These are phyloP conservation scores for Morus bassanus DNA, from an alignment of 2,797 vertebrate genomes.

Conservation along the genomic window DNA sequence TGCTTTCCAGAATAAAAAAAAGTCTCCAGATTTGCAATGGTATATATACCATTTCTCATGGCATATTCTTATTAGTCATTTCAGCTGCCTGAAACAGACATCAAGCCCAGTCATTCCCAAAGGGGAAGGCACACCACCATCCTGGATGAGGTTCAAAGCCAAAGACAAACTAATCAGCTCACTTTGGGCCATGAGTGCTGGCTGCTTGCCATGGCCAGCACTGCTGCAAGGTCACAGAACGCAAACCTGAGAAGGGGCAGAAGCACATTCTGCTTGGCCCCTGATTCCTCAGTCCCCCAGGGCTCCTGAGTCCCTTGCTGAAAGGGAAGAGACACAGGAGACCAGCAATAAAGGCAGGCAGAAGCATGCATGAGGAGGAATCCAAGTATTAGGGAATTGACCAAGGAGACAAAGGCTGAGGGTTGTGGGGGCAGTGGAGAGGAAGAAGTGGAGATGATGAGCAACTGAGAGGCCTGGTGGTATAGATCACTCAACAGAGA, in stretches of 20 bases:
- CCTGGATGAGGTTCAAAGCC: background rate
- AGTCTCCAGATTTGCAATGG: background rate
- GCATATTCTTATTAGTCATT: background rate
- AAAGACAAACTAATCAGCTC: background rate
- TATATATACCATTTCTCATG: background rate
- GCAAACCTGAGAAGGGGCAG: background rate
- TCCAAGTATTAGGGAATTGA: background rate
- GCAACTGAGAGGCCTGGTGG: background rate
- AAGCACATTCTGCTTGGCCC: background rate
- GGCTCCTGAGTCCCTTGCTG: background rate
- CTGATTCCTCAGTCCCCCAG: background rate
- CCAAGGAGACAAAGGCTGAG: background rate
- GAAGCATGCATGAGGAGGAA: background rate
- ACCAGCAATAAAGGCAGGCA: background rate
- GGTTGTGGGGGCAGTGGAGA: background rate
- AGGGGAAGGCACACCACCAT: background rate
- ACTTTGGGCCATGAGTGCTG: background rate
- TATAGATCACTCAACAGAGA: background rate
- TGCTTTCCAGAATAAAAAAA: background rate
- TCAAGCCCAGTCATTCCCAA: background rate
- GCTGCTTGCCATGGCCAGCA: rapidly evolving
- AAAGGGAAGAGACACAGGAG: background rate
- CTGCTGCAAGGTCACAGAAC: background rate
- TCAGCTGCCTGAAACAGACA: background rate
- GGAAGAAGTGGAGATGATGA: background rate